These are phyloP conservation scores for Thereuonema tuberculata DNA, from an alignment of 1,140 invertebrate species.

Conservation along the genomic window DNA sequence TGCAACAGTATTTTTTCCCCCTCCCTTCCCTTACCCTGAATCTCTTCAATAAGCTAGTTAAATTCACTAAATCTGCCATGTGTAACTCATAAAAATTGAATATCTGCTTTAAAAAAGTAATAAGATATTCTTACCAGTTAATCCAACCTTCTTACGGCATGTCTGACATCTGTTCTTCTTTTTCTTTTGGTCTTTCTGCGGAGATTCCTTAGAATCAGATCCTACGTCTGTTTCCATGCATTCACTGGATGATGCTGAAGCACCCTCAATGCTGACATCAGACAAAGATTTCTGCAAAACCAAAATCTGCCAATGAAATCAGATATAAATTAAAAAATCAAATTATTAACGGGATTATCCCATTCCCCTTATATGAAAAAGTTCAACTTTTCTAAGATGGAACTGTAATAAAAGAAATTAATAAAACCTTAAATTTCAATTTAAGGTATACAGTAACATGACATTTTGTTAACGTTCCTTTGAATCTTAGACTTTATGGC, in stretches of 20 bases:
- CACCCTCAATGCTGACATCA: slow-evolving; percentile 9
- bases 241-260: slow-evolving; percentile 13
- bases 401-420: background rate
- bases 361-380: no score
- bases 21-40: no score
- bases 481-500: no score
- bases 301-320: background rate
- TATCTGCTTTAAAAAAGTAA: no score
- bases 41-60: no score
- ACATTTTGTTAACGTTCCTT: no score
- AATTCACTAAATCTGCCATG: no score
- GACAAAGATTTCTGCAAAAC: slow-evolving; percentile 9
- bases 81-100: no score
- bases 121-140: slow-evolving; percentile 95
- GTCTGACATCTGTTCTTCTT: slow-evolving; percentile 95
- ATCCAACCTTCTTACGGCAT: slow-evolving; percentile 98
- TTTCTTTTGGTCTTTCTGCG: slow-evolving; percentile 47
- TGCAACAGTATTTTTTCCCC: no score
- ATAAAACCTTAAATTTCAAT: no score
- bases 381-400: background rate
- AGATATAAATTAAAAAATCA: background rate
- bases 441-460: no score
- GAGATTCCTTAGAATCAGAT: slow-evolving; percentile 31
- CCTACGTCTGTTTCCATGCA: slow-evolving; percentile 36
- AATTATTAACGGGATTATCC: background rate